Evolutionary conservation across 2,113 vertebrate genomes (phyloP), one percentile per base, ranked within the genome.

Genomic region (Rhinolophus ferrumequinum): DNA sequence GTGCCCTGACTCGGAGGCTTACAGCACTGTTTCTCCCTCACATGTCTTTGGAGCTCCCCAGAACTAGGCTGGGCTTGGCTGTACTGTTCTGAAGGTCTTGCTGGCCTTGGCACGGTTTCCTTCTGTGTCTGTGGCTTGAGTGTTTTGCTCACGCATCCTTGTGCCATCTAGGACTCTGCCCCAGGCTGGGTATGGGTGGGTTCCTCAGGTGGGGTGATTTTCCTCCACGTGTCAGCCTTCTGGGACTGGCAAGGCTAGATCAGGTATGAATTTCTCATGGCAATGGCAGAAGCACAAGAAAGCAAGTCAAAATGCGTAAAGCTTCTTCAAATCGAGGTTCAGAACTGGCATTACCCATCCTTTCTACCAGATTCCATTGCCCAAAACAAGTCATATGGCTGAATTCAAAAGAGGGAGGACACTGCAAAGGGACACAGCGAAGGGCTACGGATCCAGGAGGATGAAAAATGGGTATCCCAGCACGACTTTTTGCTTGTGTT

Each of bases 151-250:
- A 13, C 5, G 6, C 14, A 13, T 35, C n/a, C 47, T 87, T 41
- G 64, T 15, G 2, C 62, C 15, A 3, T 0, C 26, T 41, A 21
- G 24, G 64, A 41, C n/a, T 67, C 79, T 87, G 24, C n/a, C 77
- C n/a, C 15, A 30, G 0, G 44, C 58, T 28, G n/a, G 6, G 14
- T 7, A 0, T 28, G 41, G 13, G 6, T 16, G 0, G 8, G 35
- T 11, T 22, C 35, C 18, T 73, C 13, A 56, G 12, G 26, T 35
- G 5, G 24, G 26, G 6, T 44, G 50, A 11, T 44, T 88, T 28
- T 95, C 13, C 9, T 41, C 64, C 6, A 0, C 0, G 7, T 33
- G 24, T 91, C 86, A n/a, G 58, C 30, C 18, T 93, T 28, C 76
- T 62, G 15, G 41, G 11, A 81, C 18, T 33, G 76, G 22, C 54